Percentiles rank a stretch among this genome's conserved stretches.
Evolutionary conservation across 2,888 invertebrate genomes (phyloP).

Genomic region (Agriotes lineatus): DNA sequence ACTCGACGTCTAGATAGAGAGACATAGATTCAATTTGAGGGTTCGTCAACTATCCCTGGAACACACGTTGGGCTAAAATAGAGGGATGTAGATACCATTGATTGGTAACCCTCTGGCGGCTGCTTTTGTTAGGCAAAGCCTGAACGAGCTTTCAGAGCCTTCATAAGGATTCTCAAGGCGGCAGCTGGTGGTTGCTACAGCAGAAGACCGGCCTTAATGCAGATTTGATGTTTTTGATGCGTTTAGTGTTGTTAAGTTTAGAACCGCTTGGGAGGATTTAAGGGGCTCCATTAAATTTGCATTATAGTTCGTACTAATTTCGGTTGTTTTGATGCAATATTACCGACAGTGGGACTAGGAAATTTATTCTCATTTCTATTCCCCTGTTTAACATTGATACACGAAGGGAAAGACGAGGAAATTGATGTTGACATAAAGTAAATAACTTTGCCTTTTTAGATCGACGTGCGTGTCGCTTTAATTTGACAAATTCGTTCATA

Average conservation of each 20-base stretch:
- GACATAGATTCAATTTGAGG: no score
- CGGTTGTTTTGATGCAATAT: not conserved
- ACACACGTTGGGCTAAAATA: conserved; percentile 1
- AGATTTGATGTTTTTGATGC: conserved; percentile 21
- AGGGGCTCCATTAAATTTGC: not conserved
- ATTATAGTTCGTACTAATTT: not conserved
- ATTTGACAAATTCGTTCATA: conserved; percentile 9
- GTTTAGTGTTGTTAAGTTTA: conserved; percentile 9
- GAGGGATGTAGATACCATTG: conserved; percentile 24
- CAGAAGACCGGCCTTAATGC: conserved; percentile 9
- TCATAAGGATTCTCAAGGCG: conserved; percentile 24
- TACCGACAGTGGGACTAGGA: not conserved
- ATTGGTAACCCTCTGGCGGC: conserved; percentile 20
- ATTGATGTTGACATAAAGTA: conserved; percentile 9
- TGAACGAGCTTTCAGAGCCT: conserved; percentile 25
- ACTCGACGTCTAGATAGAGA: no score
- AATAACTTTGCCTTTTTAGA: not conserved
- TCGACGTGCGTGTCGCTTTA: not conserved
- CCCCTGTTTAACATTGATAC: not conserved
- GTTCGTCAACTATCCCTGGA: no score
- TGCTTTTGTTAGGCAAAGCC: conserved; percentile 25
- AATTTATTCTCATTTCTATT: not conserved
- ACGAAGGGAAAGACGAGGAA: not conserved
- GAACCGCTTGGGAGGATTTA: not conserved
- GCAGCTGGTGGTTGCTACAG: not conserved